Percentiles rank a stretch among this genome's conserved stretches.
phyloP scores from a whole-genome alignment of 2,797 vertebrate genomes.

The Cyprinodon diabolis region DNA sequence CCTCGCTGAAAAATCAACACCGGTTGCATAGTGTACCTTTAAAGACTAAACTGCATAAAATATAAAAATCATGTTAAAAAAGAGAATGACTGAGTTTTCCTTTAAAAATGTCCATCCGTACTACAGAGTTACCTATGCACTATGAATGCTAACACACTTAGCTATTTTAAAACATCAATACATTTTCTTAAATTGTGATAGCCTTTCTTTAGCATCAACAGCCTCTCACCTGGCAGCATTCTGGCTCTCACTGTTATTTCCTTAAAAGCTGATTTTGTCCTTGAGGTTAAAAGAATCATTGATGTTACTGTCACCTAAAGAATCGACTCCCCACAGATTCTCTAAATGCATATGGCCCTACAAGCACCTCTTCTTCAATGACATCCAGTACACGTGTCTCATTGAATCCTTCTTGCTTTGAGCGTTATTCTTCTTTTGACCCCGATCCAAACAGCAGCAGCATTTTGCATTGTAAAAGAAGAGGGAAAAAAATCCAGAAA shows the following conservation, averaged over 20 bases:
- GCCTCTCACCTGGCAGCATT: not conserved
- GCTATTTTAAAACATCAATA: constrained; percentile 21
- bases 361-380: constrained; percentile 22
- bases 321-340: constrained; percentile 7
- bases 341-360: constrained; percentile 14
- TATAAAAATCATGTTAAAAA: too few species aligned
- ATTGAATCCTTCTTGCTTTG: constrained; percentile 17
- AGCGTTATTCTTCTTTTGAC: constrained; percentile 44
- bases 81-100: too few species aligned
- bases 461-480: constrained; percentile 32
- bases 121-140: too few species aligned
- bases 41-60: too few species aligned
- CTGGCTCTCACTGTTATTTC: not conserved
- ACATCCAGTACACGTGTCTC: constrained; percentile 21
- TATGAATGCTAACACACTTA: not conserved
- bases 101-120: not conserved
- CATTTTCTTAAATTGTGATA: not conserved
- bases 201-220: not conserved
- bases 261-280: not conserved
- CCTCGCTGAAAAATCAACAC: too few species aligned
- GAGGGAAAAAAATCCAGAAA: constrained; percentile 6
- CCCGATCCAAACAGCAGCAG: constrained; percentile 30
- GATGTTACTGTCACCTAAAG: constrained; percentile 8
- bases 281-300: constrained; percentile 4
- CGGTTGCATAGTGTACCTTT: too few species aligned